These are phyloP conservation scores for Trissonchulus latispiculum DNA, from an alignment of 2,888 invertebrate species.

Conservation along the genomic window DNA sequence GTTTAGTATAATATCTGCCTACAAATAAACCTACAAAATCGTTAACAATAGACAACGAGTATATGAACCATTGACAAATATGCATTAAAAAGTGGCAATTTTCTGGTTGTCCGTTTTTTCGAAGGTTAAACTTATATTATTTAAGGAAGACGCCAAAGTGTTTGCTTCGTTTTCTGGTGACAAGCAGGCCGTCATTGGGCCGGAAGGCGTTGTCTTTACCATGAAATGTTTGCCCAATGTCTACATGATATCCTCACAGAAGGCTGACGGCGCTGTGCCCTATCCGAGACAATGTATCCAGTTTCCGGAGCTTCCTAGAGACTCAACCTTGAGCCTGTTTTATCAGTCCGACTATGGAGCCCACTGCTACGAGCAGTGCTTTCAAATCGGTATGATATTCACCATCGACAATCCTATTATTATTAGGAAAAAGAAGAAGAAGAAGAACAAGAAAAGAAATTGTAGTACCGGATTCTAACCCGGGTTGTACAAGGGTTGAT, in stretches of 20 bases:
- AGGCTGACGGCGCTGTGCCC: conserved; percentile 42
- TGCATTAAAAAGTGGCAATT: too few species aligned
- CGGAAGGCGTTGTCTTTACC: conserved; percentile 38
- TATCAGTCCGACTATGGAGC: conserved; percentile 26
- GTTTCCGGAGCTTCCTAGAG: conserved; percentile 41
- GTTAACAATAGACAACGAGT: too few species aligned
- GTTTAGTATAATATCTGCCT: too few species aligned
- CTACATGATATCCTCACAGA: conserved; percentile 31
- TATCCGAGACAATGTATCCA: conserved; percentile 43
- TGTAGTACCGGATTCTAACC: too few species aligned
- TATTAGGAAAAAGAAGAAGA: too few species aligned
- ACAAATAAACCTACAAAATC: too few species aligned
- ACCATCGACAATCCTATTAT: too few species aligned
- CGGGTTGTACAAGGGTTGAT: too few species aligned
- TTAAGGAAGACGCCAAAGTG: conserved; percentile 4
- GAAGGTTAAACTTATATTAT: too few species aligned
- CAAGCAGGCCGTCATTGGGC: conserved; percentile 35
- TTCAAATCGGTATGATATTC: background rate
- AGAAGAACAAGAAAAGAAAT: too few species aligned
- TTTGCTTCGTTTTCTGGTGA: conserved; percentile 21
- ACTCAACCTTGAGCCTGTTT: conserved; percentile 40
- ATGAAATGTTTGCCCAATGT: conserved; percentile 33
- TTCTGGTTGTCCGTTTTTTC: too few species aligned
- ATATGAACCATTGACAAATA: too few species aligned
- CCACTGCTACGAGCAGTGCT: background rate